Evolutionary conservation across 2,888 invertebrate genomes (phyloP), one percentile per base, ranked within the genome.

Genomic region (Patella depressa): DNA sequence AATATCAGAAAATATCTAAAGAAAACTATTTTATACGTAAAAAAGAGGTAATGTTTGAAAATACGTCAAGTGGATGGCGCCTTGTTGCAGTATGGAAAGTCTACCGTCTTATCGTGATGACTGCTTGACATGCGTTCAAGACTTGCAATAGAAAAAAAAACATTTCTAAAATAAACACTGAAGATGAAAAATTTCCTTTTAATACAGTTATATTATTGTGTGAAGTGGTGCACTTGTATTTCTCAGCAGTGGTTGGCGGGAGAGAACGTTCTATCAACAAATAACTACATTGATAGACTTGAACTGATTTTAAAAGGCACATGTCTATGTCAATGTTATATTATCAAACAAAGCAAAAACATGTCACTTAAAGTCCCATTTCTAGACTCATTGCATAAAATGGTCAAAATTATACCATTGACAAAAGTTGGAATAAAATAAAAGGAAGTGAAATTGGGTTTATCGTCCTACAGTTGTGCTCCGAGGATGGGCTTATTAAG

Each of bases 1-100:
- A 65, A 65, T 65, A 65, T 65, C 65, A 65, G 65, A 65, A 65
- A 65, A 65, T 65, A 65, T 65, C 65, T 65, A 15, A 65, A 65
- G 65, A 65, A 65, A 65, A 65, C 65, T 65, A 65, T 24, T 65
- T 65, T 65, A 65, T 24, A 19, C 24, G 65, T 65, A 65, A 65
- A 65, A 65, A 65, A 65, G 19, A 65, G 19, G 65, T 24, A 65
- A 65, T 65, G 65, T 65, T 65, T 65, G 65, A 24, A 65, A 65
- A 65, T 65, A 65, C 65, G 65, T 65, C 65, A 65, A 65, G 24
- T 24, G 24, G 11, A 65, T 65, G 65, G 65, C 65, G 65, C 65
- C 65, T 24, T 65, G 24, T 24, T 65, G 19, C 19, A 65, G 65
- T 24, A 65, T n/a, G 65, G 65, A 65, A 65, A 65, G 65, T 65